Base-by-base conservation (phyloP, 2,888 invertebrate species). In the Ochropleura leucogaster region DNA sequence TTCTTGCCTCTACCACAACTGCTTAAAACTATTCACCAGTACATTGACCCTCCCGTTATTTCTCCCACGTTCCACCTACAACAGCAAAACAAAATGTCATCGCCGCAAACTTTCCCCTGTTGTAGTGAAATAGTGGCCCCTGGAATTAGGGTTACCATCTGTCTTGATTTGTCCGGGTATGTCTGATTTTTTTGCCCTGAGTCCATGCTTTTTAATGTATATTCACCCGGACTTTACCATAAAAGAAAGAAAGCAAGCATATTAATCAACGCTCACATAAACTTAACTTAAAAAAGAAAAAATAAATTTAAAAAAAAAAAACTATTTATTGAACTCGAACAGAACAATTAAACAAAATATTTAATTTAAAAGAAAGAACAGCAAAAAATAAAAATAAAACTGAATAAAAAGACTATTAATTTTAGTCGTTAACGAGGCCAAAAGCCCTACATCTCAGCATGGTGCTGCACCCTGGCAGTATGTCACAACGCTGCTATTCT, bases 1-100 rank as follows among this genome's bases (percentile, higher is more conserved):
- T 47, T 20, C 67, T 47, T 18, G 20, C 20, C 20, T 40, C 30
- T 4, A 3, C 30, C 16, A 59, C 30, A 59, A 59, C 40, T 40
- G 8, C 40, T 47, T 2, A 55, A 44, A 72, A 63, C 51, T 71
- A 42, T 51, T 59, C 20, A 44, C 1, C 30, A 62, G 72, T 79
- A 60, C 47, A 60, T 16, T 42, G 42, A 73, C 42, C 74, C 51
- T 30, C 3, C 51, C 5, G 30, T 80, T 57, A 63, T 63, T 47
- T 18, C 47, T 30, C 44, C 18, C 20, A 14, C 20, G 42, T 40
- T 12, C 12, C 4, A 59, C 46, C 44, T 77, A 60, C 42, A 18
- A 18, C 20, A 14, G 30, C 53, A 64, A 68, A 83, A 78, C 53
- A 78, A 70, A 77, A 72, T 62, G 51, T 42, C 84, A 59, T n/a